Conservation (phyloP, 2,113 vertebrate species). For the Odocoileus hemionus region DNA sequence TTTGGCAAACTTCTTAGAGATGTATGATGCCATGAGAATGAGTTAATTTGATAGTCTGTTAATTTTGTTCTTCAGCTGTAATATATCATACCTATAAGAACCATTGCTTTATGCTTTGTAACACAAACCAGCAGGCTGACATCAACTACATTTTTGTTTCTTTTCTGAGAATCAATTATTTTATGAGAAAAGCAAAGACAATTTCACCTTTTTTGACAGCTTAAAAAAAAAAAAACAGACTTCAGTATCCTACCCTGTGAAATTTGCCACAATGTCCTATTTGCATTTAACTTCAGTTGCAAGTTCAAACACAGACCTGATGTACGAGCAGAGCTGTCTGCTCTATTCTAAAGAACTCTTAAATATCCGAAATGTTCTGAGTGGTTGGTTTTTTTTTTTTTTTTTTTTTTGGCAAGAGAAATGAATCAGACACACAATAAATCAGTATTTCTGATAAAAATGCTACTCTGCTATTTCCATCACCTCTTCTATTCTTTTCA, state of each 20-base stretch:
- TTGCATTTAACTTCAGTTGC: not conserved
- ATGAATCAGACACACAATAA: not conserved
- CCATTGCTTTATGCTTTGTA: not conserved
- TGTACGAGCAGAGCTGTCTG: not conserved
- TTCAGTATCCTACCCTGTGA: not conserved
- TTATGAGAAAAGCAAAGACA: not conserved
- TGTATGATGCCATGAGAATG: not conserved
- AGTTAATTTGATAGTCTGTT: not conserved
- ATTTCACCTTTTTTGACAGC: not conserved
- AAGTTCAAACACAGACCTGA: not conserved
- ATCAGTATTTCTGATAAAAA: constrained; percentile 1
- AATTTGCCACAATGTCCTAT: not conserved
- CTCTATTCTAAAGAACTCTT: not conserved
- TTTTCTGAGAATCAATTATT: not conserved
- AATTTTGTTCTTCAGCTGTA: not conserved
- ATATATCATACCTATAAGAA: not conserved
- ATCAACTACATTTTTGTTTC: not conserved
- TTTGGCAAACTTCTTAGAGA: not conserved
- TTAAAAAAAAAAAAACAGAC: not conserved
- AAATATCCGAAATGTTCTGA: not conserved
- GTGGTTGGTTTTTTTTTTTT: not conserved
- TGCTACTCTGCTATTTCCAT: not conserved
- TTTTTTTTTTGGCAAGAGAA: not conserved
- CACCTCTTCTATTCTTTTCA: not conserved
- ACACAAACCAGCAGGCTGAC: not conserved